Evolutionary conservation across 2,797 vertebrate genomes (phyloP).

Genomic region (Trachurus trachurus): DNA sequence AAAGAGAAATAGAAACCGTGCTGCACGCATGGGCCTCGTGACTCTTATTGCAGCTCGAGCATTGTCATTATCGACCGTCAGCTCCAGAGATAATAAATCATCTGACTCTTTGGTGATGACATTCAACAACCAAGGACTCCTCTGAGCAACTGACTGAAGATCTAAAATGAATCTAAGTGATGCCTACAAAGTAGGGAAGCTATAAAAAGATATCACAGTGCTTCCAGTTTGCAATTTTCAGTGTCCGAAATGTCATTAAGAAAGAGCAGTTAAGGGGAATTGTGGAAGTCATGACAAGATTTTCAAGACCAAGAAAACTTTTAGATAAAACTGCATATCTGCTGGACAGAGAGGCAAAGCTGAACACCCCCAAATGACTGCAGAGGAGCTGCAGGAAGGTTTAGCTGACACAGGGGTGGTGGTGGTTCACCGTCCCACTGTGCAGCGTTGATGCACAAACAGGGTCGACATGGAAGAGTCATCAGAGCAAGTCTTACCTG

Average conservation of each 20-base stretch:
- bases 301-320: neutral
- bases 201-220: neutral
- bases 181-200: neutral
- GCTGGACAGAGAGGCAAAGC: neutral
- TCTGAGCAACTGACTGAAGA: neutral
- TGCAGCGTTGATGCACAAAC: neutral
- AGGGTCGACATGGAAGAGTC: neutral
- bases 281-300: neutral
- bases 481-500: neutral
- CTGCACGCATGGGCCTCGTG: neutral
- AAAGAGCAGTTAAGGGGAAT: neutral
- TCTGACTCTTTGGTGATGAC: neutral
- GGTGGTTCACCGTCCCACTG: neutral
- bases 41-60: neutral
- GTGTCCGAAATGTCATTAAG: neutral
- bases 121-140: neutral
- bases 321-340: neutral
- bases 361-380: neutral
- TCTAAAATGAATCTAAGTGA: neutral
- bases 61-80: neutral
- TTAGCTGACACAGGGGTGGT: neutral
- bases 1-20: neutral
- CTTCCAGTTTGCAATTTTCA: neutral
- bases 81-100: neutral
- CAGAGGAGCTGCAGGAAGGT: neutral